Percentiles rank a stretch among this genome's conserved stretches.
Evolutionary conservation across 2,113 vertebrate genomes (phyloP).

Genomic region (Oryzias melastigma): DNA sequence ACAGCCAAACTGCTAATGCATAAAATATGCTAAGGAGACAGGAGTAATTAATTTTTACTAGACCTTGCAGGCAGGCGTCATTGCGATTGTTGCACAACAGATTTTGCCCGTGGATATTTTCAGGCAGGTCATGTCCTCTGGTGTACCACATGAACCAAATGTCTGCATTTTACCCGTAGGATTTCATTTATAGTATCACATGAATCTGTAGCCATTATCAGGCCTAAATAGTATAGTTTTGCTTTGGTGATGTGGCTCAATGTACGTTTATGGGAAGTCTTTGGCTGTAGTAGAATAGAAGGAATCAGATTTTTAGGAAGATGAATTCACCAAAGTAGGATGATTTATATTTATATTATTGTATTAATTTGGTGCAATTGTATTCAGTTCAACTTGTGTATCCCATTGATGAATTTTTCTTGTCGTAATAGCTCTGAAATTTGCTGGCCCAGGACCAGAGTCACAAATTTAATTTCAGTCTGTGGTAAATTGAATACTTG

Average conservation of each 20-base stretch:
- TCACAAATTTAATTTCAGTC: no score
- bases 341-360: no score
- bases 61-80: slow-evolving; percentile 1
- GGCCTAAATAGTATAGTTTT: no score
- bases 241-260: no score
- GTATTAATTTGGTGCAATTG: no score
- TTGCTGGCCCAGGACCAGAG: no score
- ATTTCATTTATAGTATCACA: not conserved
- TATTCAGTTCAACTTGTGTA: no score
- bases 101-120: slow-evolving; percentile 6
- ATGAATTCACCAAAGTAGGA: no score
- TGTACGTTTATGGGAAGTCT: not conserved
- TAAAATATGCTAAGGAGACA: slow-evolving; percentile 15
- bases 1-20: slow-evolving; percentile 30
- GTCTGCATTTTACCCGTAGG: not conserved
- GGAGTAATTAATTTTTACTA: slow-evolving; percentile 11
- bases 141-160: not conserved
- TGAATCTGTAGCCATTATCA: slow-evolving; percentile 5
- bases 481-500: no score
- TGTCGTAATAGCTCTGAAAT: no score
- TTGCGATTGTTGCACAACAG: not conserved
- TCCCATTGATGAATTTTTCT: no score
- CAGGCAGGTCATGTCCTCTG: not conserved
- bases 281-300: not conserved
- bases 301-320: not conserved